phyloP scores from a whole-genome alignment of 1,140 invertebrate species.

The Saccostrea glomerata region DNA sequence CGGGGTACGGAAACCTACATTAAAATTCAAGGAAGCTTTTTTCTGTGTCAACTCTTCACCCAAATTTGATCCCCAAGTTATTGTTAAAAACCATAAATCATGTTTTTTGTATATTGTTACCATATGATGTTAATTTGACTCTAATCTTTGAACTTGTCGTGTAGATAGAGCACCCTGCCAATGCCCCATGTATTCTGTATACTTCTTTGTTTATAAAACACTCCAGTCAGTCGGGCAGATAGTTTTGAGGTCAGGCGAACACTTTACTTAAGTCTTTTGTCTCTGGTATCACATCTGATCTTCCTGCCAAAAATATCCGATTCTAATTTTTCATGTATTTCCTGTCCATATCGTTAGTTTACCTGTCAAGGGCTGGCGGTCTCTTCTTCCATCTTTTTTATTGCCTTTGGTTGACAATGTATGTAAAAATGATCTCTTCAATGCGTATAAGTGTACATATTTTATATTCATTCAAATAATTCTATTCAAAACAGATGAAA shows the following conservation, averaged over 20 bases:
- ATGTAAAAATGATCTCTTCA: constrained; percentile 17
- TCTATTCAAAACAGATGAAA: not conserved
- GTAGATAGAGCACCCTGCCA: not conserved
- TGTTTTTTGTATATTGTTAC: not conserved
- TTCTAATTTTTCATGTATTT: constrained; percentile 26
- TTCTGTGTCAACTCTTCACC: not conserved
- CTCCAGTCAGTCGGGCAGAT: constrained; percentile 20
- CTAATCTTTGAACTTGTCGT: constrained; percentile 30
- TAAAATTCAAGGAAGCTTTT: not conserved
- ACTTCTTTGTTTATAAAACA: constrained; percentile 35
- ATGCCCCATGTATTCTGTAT: constrained; percentile 30
- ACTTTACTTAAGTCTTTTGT: constrained; percentile 32
- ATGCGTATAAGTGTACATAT: constrained; percentile 20
- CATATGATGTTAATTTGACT: constrained; percentile 12
- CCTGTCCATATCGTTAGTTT: not conserved
- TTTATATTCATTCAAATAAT: not conserved
- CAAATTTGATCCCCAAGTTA: not conserved
- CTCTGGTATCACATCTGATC: constrained; percentile 18
- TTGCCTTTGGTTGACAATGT: not conserved
- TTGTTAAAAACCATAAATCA: not conserved
- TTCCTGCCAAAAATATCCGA: constrained; percentile 18
- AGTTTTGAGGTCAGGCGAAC: constrained; percentile 18
- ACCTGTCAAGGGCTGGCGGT: not conserved
- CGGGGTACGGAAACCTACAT: not conserved
- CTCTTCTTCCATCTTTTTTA: not conserved